Percentiles rank a stretch among this genome's conserved stretches.
Evolutionary conservation across 2,888 invertebrate genomes (phyloP).

Genomic region (Iphiclides podalirius): DNA sequence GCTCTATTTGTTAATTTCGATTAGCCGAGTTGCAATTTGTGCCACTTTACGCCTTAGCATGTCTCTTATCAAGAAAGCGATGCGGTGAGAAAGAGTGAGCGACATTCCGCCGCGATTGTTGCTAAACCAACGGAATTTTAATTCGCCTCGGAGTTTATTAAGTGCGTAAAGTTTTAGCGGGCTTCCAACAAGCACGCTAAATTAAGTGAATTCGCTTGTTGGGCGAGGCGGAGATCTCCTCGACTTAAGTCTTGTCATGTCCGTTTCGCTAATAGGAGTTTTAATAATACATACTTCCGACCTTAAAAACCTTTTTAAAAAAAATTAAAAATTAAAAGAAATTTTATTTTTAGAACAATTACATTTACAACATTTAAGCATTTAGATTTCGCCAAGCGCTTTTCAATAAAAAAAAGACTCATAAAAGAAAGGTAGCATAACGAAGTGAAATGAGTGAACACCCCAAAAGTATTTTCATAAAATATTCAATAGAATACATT

Average conservation of each 20-base stretch:
- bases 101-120: constrained; percentile 71
- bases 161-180: constrained; percentile 76
- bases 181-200: constrained; percentile 57
- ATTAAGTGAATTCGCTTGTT: constrained; percentile 70
- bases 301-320: not conserved
- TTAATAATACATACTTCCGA: constrained; percentile 25
- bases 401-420: constrained; percentile 41
- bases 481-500: constrained; percentile 78
- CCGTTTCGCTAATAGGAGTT: constrained; percentile 54
- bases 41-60: constrained; percentile 42
- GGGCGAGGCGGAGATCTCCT: constrained; percentile 42
- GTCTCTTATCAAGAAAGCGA: constrained; percentile 65
- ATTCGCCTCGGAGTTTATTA: constrained; percentile 75
- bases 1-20: constrained; percentile 58
- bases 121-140: constrained; percentile 76
- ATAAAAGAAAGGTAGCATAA: constrained; percentile 71
- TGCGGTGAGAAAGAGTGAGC: constrained; percentile 60
- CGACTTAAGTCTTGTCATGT: constrained; percentile 57
- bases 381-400: constrained; percentile 19
- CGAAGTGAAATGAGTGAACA: constrained; percentile 69
- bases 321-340: not conserved
- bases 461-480: constrained; percentile 75
- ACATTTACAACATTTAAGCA: not conserved
- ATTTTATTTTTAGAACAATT: too few species aligned
- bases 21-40: constrained; percentile 32